Conservation (phyloP, 2,888 invertebrate genomes). For the Lasiommata megera region DNA sequence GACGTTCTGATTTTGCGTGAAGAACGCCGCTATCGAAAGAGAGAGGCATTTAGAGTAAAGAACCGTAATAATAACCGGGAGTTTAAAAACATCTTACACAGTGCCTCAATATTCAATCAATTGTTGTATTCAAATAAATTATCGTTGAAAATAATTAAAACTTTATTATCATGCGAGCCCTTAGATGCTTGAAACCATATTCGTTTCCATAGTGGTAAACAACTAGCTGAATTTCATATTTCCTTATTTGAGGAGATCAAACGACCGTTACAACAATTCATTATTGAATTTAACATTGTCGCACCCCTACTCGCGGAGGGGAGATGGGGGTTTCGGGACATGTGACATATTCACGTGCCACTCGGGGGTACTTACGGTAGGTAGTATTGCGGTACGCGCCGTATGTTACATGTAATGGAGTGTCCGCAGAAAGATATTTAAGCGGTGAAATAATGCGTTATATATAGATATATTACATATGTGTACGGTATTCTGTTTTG, state of each 20-base stretch:
- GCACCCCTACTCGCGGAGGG: slow-evolving; percentile 43
- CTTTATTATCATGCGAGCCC: too few species aligned
- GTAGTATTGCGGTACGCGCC: slow-evolving; percentile 56
- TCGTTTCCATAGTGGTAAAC: too few species aligned
- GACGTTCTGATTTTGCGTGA: too few species aligned
- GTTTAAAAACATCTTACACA: too few species aligned
- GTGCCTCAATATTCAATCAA: too few species aligned
- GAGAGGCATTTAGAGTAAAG: too few species aligned
- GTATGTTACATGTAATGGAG: slow-evolving; percentile 63
- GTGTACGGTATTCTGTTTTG: neutral
- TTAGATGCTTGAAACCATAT: too few species aligned
- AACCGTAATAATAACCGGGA: too few species aligned
- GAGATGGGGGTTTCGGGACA: slow-evolving; percentile 49
- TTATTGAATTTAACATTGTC: slow-evolving; percentile 34
- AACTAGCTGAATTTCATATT: neutral
- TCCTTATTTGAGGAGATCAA: neutral
- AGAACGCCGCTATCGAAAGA: too few species aligned
- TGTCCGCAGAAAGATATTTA: slow-evolving; percentile 46
- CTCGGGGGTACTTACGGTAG: slow-evolving; percentile 59
- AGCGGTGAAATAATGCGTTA: slow-evolving; percentile 24
- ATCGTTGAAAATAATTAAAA: too few species aligned
- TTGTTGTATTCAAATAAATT: too few species aligned
- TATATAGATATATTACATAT: slow-evolving; percentile 4
- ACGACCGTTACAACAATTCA: slow-evolving; percentile 17
- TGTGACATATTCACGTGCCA: slow-evolving; percentile 71